These are phyloP conservation scores for Australoheros scitulus DNA, from an alignment of 2,113 vertebrate species.

Conservation along the genomic window DNA sequence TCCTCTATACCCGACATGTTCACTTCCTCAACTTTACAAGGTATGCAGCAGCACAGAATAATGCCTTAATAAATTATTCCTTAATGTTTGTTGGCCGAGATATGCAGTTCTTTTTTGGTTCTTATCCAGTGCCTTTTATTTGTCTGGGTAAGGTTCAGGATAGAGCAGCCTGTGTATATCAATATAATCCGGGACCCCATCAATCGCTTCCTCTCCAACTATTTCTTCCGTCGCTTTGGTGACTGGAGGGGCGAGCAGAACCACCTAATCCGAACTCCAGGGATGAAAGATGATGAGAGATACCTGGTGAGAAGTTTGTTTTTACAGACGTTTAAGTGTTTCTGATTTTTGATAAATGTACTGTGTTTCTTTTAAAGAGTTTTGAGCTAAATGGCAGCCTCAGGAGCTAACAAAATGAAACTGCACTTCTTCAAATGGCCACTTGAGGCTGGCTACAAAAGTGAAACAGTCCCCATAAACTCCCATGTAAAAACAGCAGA, in stretches of 20 bases:
- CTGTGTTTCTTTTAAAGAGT: not conserved
- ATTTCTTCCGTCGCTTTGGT: slow-evolving; percentile 98
- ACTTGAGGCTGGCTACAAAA: not conserved
- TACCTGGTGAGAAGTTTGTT: slow-evolving; percentile 87
- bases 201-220: slow-evolving; percentile 96
- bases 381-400: not conserved
- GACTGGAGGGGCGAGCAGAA: slow-evolving; percentile 99
- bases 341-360: not conserved
- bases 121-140: not conserved
- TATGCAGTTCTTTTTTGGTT: not conserved
- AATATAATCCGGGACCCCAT: slow-evolving; percentile 98
- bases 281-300: slow-evolving; percentile 97
- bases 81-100: not conserved
- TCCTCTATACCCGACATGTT: slow-evolving; percentile 97
- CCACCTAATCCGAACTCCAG: slow-evolving; percentile 96
- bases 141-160: slow-evolving; percentile 87
- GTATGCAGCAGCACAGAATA: slow-evolving; percentile 62
- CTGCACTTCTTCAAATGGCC: not conserved
- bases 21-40: slow-evolving; percentile 99
- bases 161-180: slow-evolving; percentile 96
- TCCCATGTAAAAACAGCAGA: not conserved
- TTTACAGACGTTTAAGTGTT: not conserved
- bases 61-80: not conserved
- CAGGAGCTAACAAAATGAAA: not conserved
- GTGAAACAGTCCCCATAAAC: not conserved